Percentiles rank a stretch among this genome's conserved stretches.
Evolutionary conservation across 2,113 vertebrate species (phyloP).

Genomic region (Marmota monax): DNA sequence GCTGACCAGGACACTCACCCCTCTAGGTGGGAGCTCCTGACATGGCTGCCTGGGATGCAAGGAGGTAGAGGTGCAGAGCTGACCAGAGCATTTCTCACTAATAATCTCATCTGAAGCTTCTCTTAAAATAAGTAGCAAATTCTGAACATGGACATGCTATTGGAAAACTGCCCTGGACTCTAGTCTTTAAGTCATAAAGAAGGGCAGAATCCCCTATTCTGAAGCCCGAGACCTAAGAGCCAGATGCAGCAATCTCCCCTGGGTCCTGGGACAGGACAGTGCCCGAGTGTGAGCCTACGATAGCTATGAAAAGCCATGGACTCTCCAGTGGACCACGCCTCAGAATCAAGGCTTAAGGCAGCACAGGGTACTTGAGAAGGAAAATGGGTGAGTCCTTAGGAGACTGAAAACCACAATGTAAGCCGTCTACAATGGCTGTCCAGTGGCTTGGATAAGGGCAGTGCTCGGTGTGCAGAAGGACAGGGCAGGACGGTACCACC

Average conservation of each 20-base stretch:
- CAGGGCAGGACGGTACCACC: background rate
- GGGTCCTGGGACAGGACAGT: background rate
- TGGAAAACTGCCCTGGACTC: background rate
- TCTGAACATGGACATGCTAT: background rate
- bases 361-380: background rate
- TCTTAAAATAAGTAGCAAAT: conserved; percentile 12
- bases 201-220: background rate
- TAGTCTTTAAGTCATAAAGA: background rate
- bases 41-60: too few species aligned
- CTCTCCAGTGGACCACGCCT: background rate
- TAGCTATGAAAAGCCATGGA: background rate
- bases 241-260: background rate
- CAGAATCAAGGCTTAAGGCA: background rate
- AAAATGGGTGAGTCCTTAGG: background rate
- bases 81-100: background rate
- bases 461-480: background rate
- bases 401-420: background rate
- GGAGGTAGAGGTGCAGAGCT: too few species aligned
- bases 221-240: background rate
- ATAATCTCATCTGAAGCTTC: background rate
- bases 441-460: background rate
- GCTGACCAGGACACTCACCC: too few species aligned
- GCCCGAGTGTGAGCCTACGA: background rate
- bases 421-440: background rate
- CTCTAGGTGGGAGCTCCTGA: too few species aligned